phyloP scores from a whole-genome alignment of 1,140 invertebrate species.

The Lasioglossum albipes region DNA sequence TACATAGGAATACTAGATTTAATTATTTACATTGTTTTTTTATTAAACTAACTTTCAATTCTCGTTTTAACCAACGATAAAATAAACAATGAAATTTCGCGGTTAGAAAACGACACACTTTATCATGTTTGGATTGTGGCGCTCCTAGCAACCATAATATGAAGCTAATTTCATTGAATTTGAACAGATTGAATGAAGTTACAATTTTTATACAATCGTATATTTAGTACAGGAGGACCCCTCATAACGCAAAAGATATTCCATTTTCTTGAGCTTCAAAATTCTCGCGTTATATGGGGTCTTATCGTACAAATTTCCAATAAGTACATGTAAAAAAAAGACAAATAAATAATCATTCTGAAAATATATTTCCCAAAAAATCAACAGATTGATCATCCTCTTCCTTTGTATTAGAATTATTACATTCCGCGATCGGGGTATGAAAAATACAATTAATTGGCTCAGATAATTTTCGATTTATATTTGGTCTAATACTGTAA shows the following conservation, averaged over 20 bases:
- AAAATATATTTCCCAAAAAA: slow-evolving; percentile 46
- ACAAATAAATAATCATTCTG: slow-evolving; percentile 23
- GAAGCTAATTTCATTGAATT: background rate
- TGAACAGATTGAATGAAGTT: no score
- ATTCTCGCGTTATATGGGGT: no score
- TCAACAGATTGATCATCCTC: slow-evolving; percentile 28
- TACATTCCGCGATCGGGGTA: background rate
- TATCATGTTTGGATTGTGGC: background rate
- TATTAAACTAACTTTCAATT: background rate
- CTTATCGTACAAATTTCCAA: no score
- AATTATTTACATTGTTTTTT: background rate
- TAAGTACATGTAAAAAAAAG: background rate
- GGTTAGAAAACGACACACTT: background rate
- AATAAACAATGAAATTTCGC: slow-evolving; percentile 25
- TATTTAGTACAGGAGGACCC: no score
- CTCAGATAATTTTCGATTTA: slow-evolving; percentile 53
- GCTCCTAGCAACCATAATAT: background rate
- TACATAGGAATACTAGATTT: background rate
- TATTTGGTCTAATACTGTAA: slow-evolving; percentile 77
- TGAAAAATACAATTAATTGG: slow-evolving; percentile 69
- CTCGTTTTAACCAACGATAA: background rate
- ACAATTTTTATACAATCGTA: no score
- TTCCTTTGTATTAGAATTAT: slow-evolving; percentile 25
- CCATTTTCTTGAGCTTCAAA: no score
- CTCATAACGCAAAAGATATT: no score